A percentile compares a stretch with the other conserved stretches of the same genome.
Conservation (phyloP, 2,797 vertebrate genomes). For the Meriones psammophilus region DNA sequence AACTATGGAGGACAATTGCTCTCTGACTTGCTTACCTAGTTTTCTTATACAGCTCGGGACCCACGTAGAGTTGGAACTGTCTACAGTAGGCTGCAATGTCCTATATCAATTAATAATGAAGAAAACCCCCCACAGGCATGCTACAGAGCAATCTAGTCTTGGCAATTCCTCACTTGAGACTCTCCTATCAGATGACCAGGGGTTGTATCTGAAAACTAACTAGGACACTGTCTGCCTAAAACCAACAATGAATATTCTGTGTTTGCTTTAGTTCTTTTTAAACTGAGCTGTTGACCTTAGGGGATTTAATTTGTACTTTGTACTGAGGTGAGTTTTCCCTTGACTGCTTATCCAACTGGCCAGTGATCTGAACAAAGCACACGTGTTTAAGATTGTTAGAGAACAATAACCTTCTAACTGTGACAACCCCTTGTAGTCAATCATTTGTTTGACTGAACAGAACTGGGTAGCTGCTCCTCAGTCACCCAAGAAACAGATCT, state of each 20-base stretch:
- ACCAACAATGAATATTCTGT: background rate
- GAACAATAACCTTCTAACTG: background rate
- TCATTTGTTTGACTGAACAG: too few species aligned
- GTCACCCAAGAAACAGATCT: accelerated
- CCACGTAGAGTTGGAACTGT: background rate
- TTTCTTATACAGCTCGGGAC: background rate
- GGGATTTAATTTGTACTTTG: background rate
- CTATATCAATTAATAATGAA: background rate
- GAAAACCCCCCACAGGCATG: background rate
- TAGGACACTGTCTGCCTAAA: background rate
- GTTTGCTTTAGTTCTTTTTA: background rate
- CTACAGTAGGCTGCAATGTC: too few species aligned
- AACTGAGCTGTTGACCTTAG: background rate
- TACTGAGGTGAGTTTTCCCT: background rate
- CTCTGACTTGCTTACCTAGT: background rate
- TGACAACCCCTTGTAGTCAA: accelerated
- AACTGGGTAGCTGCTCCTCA: background rate
- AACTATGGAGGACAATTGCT: background rate
- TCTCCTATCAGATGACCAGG: background rate
- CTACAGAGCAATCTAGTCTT: background rate
- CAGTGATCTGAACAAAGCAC: accelerated
- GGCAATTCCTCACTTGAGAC: background rate
- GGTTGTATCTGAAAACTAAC: background rate
- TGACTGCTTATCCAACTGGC: background rate
- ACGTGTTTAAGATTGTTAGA: background rate